Conservation (phyloP, 2,888 invertebrate species). For the Aphelenchoides bicaudatus region DNA sequence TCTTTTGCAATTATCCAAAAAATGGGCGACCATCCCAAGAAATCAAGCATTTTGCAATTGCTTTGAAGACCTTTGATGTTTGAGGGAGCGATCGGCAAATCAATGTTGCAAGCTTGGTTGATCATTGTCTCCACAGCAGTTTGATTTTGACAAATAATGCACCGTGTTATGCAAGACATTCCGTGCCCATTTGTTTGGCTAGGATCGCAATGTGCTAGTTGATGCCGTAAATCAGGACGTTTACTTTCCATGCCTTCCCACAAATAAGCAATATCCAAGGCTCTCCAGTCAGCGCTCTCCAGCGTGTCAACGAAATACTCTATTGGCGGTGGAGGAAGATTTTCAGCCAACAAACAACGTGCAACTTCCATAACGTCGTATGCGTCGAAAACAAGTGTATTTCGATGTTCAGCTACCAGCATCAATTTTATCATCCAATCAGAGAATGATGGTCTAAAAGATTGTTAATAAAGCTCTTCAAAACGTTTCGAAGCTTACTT, state of each 20-base stretch:
- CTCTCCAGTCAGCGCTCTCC: conserved; percentile 15
- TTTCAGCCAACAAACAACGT: background rate
- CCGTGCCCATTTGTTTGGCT: conserved; percentile 5
- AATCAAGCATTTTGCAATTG: conserved; percentile 19
- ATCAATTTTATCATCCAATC: conserved; percentile 10
- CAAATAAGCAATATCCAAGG: background rate
- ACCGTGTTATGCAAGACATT: conserved; percentile 23
- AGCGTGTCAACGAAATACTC: conserved; percentile 8
- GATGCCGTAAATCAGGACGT: conserved; percentile 7
- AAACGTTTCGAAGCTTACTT: conserved; percentile 1
- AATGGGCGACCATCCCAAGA: conserved; percentile 26
- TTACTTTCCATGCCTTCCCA: conserved; percentile 14
- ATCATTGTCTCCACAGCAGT: conserved; percentile 9
- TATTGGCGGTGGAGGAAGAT: conserved; percentile 5
- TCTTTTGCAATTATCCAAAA: conserved; percentile 22
- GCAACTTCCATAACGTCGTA: conserved; percentile 14
- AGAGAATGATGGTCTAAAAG: conserved; percentile 2
- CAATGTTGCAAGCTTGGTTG: conserved; percentile 20
- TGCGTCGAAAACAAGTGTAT: background rate
- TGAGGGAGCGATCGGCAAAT: conserved; percentile 16
- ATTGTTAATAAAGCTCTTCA: background rate
- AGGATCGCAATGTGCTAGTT: background rate
- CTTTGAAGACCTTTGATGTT: conserved; percentile 18
- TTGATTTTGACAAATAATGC: conserved; percentile 16
- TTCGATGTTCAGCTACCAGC: conserved; percentile 14